phyloP scores from a whole-genome alignment of 2,113 vertebrate species.

The Ammospiza caudacuta region DNA sequence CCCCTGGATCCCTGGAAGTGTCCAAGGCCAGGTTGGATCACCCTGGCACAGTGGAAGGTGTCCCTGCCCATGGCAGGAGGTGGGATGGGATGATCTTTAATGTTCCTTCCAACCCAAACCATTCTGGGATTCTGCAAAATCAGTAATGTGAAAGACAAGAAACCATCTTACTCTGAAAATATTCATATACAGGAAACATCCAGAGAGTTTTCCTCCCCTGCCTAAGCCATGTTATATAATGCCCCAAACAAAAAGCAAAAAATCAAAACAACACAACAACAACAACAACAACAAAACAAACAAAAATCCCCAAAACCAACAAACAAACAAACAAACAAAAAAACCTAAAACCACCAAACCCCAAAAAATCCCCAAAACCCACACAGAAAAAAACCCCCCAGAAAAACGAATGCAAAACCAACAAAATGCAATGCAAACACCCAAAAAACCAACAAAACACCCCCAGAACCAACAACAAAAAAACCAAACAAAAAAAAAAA shows the following conservation, averaged over 20 bases:
- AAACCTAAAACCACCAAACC: neutral
- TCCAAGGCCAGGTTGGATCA: neutral
- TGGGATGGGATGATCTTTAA: neutral
- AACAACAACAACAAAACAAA: no score
- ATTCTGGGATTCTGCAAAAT: neutral
- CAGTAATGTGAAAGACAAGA: neutral
- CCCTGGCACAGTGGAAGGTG: accelerated
- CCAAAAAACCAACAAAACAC: no score
- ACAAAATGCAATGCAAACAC: no score
- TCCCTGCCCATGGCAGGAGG: no score
- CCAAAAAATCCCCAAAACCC: neutral
- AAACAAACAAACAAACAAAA: neutral
- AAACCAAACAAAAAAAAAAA: neutral
- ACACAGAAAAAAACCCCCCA: neutral
- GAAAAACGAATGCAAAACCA: neutral
- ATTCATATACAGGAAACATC: neutral
- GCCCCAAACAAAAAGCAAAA: neutral
- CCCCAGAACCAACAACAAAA: no score
- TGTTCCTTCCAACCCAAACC: neutral
- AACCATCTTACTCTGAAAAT: neutral
- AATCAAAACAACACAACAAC: no score
- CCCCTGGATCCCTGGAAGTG: neutral
- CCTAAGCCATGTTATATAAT: neutral
- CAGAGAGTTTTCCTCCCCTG: neutral
- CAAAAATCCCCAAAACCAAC: neutral